phyloP scores from a whole-genome alignment of 2,797 vertebrate species.

The Enteromius anoplus region DNA sequence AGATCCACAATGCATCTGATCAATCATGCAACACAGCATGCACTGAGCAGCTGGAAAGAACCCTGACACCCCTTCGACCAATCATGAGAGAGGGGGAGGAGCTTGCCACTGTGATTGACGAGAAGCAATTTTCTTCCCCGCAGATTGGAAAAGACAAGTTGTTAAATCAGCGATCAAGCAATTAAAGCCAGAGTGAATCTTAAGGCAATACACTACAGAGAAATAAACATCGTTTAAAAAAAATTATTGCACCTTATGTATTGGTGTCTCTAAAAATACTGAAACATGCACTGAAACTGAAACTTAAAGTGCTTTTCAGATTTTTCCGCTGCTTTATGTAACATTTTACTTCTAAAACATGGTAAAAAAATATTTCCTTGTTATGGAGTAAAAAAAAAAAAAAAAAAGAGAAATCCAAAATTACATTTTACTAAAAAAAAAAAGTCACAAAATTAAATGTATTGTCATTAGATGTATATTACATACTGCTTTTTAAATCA shows the following conservation, averaged over 20 bases:
- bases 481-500: no score
- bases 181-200: not conserved
- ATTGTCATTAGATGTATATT: no score
- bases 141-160: not conserved
- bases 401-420: not conserved
- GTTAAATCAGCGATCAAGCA: not conserved
- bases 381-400: not conserved
- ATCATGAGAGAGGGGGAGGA: no score
- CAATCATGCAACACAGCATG: conserved; percentile 95
- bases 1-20: conserved; percentile 87
- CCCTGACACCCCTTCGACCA: conserved; percentile 82
- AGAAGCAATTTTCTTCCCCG: not conserved
- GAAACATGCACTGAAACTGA: no score
- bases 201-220: not conserved
- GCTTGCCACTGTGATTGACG: conserved; percentile 24
- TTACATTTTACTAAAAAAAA: no score
- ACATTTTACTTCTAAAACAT: not conserved
- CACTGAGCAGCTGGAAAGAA: conserved; percentile 86
- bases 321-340: not conserved
- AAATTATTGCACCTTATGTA: not conserved
- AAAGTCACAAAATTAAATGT: no score
- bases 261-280: not conserved
- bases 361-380: not conserved
- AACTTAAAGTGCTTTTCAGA: not conserved
- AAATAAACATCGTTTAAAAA: not conserved